A percentile compares a stretch with the other conserved stretches of the same genome.
phyloP scores from a whole-genome alignment of 2,113 vertebrate genomes.

The Platichthys flesus region DNA sequence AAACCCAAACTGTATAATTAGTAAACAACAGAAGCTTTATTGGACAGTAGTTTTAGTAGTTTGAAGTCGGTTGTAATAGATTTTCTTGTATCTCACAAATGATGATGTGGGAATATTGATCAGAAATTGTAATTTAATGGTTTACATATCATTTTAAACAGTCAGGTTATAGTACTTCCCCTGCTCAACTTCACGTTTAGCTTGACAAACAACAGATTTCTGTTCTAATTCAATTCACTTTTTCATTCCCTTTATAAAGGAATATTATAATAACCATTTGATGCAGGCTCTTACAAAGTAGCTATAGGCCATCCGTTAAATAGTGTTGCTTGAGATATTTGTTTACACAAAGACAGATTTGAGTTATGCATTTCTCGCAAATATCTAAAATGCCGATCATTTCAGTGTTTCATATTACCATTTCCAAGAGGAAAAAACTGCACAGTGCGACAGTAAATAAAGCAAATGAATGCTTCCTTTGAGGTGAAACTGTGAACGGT shows the following conservation, averaged over 20 bases:
- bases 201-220: neutral
- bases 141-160: neutral
- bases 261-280: neutral
- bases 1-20: neutral
- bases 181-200: neutral
- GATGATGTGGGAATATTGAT: conserved; percentile 27
- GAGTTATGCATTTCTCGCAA: neutral
- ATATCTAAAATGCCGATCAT: conserved; percentile 20
- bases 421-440: conserved; percentile 1
- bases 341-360: neutral
- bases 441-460: conserved; percentile 66
- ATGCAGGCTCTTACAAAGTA: neutral
- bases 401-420: conserved; percentile 2
- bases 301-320: neutral
- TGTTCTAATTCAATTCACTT: neutral
- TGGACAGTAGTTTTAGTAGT: neutral
- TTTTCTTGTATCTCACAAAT: conserved; percentile 13
- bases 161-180: neutral
- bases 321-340: neutral
- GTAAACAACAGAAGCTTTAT: neutral
- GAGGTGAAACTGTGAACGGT: conserved; percentile 63
- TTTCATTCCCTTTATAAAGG: neutral
- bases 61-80: conserved; percentile 1
- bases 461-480: conserved; percentile 63
- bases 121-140: conserved; percentile 4